A percentile compares a stretch with the other conserved stretches of the same genome.
Evolutionary conservation across 2,797 vertebrate genomes (phyloP).

Genomic region (Remorina albescens): DNA sequence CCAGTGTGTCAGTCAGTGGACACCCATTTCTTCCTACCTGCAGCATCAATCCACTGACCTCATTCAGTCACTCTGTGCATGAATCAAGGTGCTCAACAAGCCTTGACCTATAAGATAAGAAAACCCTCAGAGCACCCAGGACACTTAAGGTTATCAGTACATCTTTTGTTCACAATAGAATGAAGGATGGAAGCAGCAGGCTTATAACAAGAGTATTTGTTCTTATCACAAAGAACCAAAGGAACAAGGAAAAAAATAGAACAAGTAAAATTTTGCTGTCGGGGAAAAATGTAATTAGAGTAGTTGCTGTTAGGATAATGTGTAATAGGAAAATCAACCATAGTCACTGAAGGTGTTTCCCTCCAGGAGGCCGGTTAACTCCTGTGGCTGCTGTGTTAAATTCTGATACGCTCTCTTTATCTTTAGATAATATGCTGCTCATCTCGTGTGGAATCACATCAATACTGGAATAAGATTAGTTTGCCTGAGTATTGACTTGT

Average conservation of each 20-base stretch:
- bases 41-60: constrained; percentile 68
- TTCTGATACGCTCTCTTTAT: constrained; percentile 14
- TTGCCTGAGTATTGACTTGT: constrained; percentile 25
- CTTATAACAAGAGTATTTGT: background rate
- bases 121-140: constrained; percentile 29
- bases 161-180: constrained; percentile 2
- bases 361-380: background rate
- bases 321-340: background rate
- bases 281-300: background rate
- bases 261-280: background rate
- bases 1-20: constrained; percentile 50
- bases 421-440: background rate
- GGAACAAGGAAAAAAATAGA: background rate
- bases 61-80: constrained; percentile 65
- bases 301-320: background rate
- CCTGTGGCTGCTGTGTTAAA: constrained; percentile 2
- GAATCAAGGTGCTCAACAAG: constrained; percentile 55
- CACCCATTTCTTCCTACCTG: constrained; percentile 56
- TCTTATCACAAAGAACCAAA: background rate
- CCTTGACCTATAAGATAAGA: constrained; percentile 36
- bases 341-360: background rate
- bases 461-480: constrained; percentile 32
- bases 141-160: constrained; percentile 19
- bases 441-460: constrained; percentile 26
- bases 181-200: background rate